phyloP scores from a whole-genome alignment of 2,113 vertebrate species.

The Hystrix cristata region DNA sequence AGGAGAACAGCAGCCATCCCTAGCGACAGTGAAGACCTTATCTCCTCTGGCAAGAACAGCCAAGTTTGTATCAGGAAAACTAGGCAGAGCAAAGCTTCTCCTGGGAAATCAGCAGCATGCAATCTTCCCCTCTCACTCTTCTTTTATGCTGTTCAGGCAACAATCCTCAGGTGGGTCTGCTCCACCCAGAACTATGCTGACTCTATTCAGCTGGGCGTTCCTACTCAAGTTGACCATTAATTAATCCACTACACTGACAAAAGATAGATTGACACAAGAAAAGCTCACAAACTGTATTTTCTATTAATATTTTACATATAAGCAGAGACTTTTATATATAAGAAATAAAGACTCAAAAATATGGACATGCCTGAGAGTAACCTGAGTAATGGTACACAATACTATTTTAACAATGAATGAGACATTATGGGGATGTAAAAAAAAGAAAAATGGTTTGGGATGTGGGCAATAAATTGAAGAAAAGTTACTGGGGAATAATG shows the following conservation, averaged over 20 bases:
- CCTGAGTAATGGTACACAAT: neutral
- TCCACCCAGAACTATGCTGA: too few species aligned
- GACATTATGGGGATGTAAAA: neutral
- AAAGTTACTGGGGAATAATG: neutral
- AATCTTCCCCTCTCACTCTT: too few species aligned
- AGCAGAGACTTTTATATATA: neutral
- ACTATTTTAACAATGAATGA: conserved; percentile 7
- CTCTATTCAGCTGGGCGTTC: too few species aligned
- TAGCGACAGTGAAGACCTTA: too few species aligned
- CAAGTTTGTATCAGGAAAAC: too few species aligned
- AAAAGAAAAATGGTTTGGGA: neutral
- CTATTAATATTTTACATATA: neutral
- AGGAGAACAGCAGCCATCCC: too few species aligned
- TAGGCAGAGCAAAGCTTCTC: too few species aligned
- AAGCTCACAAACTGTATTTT: neutral
- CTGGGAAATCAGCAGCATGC: too few species aligned
- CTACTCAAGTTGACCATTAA: too few species aligned
- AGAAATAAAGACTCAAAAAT: neutral
- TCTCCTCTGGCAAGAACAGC: neutral
- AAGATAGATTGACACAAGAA: neutral
- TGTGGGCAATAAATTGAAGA: neutral
- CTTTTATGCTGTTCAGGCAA: too few species aligned
- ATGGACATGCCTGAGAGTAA: neutral
- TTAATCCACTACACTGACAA: neutral
- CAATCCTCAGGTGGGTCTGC: too few species aligned